Evolutionary conservation across 2,113 vertebrate genomes (phyloP).

Genomic region (Cercopithecus mona): DNA sequence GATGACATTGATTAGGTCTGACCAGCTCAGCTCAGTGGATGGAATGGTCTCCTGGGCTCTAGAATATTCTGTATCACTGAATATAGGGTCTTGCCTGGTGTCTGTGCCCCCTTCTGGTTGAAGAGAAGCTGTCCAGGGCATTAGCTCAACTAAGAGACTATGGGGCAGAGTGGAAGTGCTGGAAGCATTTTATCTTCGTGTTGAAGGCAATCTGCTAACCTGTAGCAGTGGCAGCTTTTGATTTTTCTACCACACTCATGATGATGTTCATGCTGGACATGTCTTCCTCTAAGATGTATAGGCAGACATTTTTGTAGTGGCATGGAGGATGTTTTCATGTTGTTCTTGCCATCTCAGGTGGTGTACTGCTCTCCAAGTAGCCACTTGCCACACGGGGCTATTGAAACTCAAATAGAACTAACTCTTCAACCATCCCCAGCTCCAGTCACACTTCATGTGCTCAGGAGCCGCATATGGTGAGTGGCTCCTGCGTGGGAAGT

Average conservation of each 20-base stretch:
- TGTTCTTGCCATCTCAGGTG: fast-evolving
- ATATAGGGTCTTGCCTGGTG: too few relatives aligned
- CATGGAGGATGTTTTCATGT: too few relatives aligned
- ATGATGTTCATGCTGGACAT: background rate
- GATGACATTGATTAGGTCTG: too few relatives aligned
- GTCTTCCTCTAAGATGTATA: fast-evolving
- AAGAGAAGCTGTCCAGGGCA: fast-evolving
- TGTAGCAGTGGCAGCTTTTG: background rate
- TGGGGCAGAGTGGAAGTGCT: too few relatives aligned
- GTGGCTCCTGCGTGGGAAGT: fast-evolving
- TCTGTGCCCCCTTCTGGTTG: background rate
- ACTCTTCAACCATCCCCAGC: too few relatives aligned
- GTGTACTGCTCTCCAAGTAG: fast-evolving
- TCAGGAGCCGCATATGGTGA: fast-evolving
- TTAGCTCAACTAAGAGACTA: too few relatives aligned
- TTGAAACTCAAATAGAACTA: too few relatives aligned
- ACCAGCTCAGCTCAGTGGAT: background rate
- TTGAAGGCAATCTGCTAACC: background rate
- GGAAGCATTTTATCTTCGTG: background rate
- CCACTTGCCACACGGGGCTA: too few relatives aligned
- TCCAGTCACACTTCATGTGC: too few relatives aligned
- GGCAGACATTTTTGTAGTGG: background rate
- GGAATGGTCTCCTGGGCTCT: background rate
- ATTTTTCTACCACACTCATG: background rate
- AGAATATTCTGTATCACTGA: background rate